Percentiles rank a stretch among this genome's conserved stretches.
Conservation (phyloP, 1,140 invertebrate species). For the Trinorchestia longiramus region DNA sequence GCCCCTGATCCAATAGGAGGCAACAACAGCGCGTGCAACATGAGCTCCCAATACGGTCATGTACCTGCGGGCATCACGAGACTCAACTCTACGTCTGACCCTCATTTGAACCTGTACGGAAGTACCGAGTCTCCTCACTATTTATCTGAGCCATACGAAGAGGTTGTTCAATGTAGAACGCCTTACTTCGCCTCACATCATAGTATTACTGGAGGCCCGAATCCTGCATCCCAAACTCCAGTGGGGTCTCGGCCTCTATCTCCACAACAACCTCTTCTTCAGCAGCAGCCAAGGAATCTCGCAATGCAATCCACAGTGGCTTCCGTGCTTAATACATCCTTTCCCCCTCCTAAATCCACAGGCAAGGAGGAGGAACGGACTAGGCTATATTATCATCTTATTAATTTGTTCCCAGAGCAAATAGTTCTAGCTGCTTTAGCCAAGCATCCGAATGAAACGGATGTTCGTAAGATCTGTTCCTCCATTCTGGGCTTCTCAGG, state of each 20-base stretch:
- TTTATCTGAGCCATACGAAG: conserved; percentile 66
- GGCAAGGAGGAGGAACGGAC: conserved; percentile 63
- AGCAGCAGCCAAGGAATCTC: conserved; percentile 65
- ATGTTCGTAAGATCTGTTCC: conserved; percentile 89
- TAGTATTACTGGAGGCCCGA: conserved; percentile 47
- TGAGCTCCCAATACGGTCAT: conserved; percentile 52
- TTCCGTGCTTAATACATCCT: conserved; percentile 8
- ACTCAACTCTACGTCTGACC: conserved; percentile 71
- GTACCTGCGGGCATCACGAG: conserved; percentile 66
- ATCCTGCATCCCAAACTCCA: conserved; percentile 66
- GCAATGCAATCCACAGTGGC: conserved; percentile 58
- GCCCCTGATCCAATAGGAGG: conserved; percentile 79
- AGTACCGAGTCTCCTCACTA: conserved; percentile 59
- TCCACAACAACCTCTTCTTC: conserved; percentile 64
- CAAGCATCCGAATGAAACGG: conserved; percentile 86
- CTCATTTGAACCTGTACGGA: conserved; percentile 66
- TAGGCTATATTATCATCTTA: conserved; percentile 83
- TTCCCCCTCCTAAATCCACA: conserved; percentile 70
- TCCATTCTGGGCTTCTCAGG: conserved; percentile 77
- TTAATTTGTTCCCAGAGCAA: conserved; percentile 88
- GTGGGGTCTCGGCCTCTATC: conserved; percentile 67
- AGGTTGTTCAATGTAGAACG: conserved; percentile 52
- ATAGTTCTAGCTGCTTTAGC: conserved; percentile 88
- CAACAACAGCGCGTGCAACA: conserved; percentile 69
- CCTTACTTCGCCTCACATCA: conserved; percentile 53